These are phyloP conservation scores for Brachionus angularis DNA, from an alignment of 1,140 invertebrate species.

Conservation along the genomic window DNA sequence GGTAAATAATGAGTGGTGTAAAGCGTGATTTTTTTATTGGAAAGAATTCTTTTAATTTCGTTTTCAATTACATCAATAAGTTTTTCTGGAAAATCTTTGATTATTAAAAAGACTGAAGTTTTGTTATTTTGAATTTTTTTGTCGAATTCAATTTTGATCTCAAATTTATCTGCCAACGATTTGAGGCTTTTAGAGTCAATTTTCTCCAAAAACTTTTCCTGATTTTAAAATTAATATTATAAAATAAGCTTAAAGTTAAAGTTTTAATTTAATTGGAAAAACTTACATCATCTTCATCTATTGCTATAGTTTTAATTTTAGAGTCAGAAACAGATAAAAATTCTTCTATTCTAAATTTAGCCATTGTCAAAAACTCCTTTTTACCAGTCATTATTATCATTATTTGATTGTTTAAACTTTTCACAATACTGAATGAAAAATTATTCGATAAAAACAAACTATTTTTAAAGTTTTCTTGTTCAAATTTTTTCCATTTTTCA, in stretches of 20 bases:
- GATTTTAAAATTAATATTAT: not conserved
- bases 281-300: not conserved
- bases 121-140: not conserved
- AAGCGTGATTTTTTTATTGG: not conserved
- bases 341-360: not conserved
- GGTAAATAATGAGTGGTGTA: not conserved
- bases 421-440: not conserved
- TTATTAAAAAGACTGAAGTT: too few species aligned
- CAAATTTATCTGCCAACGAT: not conserved
- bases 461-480: not conserved
- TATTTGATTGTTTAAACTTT: constrained; percentile 6
- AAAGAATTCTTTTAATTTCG: not conserved
- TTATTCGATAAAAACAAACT: not conserved
- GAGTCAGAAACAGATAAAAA: constrained; percentile 15
- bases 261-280: not conserved
- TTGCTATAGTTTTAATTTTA: not conserved
- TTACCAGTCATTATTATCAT: not conserved
- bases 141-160: not conserved
- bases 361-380: not conserved
- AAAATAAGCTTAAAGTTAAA: not conserved
- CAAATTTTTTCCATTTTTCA: constrained; percentile 17
- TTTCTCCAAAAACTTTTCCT: not conserved
- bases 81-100: not conserved
- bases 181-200: not conserved
- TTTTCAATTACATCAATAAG: not conserved